Evolutionary conservation across 2,113 vertebrate species (phyloP).

Genomic region (Gila orcuttii): DNA sequence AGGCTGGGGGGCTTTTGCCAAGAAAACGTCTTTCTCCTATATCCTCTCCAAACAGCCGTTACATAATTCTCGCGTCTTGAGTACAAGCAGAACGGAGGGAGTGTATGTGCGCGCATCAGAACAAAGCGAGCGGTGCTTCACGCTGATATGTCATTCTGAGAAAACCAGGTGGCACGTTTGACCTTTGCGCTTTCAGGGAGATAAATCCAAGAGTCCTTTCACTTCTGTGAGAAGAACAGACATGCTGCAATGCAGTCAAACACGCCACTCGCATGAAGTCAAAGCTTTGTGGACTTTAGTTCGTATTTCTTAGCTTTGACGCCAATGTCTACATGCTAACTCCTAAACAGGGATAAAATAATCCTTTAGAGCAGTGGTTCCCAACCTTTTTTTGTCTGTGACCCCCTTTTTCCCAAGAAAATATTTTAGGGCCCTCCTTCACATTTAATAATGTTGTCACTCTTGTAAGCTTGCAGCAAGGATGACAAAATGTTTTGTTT

Average conservation of each 20-base stretch:
- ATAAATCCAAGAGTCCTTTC: slow-evolving; percentile 13
- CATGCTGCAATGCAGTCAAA: slow-evolving; percentile 5
- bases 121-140: slow-evolving; percentile 21
- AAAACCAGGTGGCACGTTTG: slow-evolving; percentile 42
- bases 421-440: no score
- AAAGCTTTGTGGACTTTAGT: background rate
- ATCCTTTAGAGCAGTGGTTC: background rate
- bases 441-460: no score
- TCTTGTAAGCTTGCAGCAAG: no score
- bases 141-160: background rate
- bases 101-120: background rate
- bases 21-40: slow-evolving; percentile 15
- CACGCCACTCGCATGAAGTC: background rate
- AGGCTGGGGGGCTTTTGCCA: background rate
- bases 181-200: slow-evolving; percentile 15
- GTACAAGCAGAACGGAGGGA: slow-evolving; percentile 6
- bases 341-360: background rate
- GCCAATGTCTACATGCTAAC: background rate
- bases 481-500: no score
- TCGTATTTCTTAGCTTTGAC: background rate
- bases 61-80: slow-evolving; percentile 5
- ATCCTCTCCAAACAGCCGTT: slow-evolving; percentile 31
- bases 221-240: slow-evolving; percentile 7
- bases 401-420: no score
- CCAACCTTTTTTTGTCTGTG: no score